Evolutionary conservation across 2,797 vertebrate species (phyloP).

Genomic region (Ispidina picta): DNA sequence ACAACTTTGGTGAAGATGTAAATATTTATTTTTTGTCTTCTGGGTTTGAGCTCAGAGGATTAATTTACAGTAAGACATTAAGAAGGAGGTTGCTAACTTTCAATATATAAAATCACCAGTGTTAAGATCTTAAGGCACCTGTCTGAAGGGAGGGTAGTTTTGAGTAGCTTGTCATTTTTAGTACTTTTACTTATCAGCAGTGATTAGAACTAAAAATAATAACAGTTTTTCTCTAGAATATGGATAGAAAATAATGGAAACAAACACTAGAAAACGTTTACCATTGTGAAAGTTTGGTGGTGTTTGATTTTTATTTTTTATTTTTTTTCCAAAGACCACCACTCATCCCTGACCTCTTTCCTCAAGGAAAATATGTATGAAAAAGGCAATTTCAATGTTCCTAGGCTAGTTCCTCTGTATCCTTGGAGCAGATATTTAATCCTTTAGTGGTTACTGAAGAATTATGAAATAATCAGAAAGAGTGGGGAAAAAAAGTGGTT

Average conservation of each 20-base stretch:
- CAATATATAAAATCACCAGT: neutral
- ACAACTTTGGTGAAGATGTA: neutral
- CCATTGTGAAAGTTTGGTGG: neutral
- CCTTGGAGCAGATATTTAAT: neutral
- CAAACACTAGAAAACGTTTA: neutral
- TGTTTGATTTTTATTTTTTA: neutral
- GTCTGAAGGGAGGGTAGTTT: neutral
- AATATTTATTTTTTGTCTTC: neutral
- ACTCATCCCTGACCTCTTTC: neutral
- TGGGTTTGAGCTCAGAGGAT: neutral
- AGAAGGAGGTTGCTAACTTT: neutral
- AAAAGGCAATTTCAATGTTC: neutral
- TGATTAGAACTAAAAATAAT: neutral
- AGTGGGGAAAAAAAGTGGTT: neutral
- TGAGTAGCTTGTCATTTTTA: neutral
- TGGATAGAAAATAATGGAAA: neutral
- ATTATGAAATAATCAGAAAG: accelerated
- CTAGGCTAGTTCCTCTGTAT: neutral
- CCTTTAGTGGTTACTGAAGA: neutral
- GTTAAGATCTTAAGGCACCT: neutral
- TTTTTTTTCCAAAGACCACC: neutral
- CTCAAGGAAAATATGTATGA: neutral
- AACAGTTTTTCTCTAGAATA: neutral
- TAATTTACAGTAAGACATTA: neutral
- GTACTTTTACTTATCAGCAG: neutral